These are phyloP conservation scores for Hermetia illucens DNA, from an alignment of 1,140 invertebrate species.

Conservation along the genomic window DNA sequence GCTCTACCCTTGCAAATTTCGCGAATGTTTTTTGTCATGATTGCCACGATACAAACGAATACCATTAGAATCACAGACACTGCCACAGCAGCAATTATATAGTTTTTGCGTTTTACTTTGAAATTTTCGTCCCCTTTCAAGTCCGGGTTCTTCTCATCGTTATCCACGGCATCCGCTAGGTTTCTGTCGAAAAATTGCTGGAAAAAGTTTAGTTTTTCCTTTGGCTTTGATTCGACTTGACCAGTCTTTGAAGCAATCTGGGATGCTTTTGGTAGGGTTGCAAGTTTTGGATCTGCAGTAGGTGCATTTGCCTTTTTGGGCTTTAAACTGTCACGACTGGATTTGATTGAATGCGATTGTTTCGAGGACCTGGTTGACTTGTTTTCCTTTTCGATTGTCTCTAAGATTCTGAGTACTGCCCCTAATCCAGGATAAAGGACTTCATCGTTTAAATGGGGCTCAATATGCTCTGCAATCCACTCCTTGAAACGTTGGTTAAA, in stretches of 20 bases:
- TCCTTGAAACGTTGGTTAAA: conserved; percentile 17
- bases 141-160: too few relatives aligned
- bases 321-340: background rate
- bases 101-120: background rate
- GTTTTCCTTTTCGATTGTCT: too few relatives aligned
- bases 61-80: background rate
- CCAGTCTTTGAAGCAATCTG: background rate
- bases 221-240: conserved; percentile 1
- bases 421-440: conserved; percentile 26
- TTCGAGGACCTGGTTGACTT: too few relatives aligned
- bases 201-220: too few relatives aligned
- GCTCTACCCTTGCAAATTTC: too few relatives aligned
- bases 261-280: conserved; percentile 9
- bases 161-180: background rate
- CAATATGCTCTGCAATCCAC: conserved; percentile 20
- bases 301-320: background rate
- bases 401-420: conserved; percentile 17
- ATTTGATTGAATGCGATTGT: conserved; percentile 1
- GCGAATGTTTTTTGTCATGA: background rate
- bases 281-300: conserved; percentile 2
- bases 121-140: background rate
- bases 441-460: conserved; percentile 19
- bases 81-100: background rate
- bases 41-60: background rate
- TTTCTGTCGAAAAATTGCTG: background rate